These are phyloP conservation scores for Stegodyphus mimosarum DNA, from an alignment of 1,140 invertebrate genomes.

Conservation along the genomic window DNA sequence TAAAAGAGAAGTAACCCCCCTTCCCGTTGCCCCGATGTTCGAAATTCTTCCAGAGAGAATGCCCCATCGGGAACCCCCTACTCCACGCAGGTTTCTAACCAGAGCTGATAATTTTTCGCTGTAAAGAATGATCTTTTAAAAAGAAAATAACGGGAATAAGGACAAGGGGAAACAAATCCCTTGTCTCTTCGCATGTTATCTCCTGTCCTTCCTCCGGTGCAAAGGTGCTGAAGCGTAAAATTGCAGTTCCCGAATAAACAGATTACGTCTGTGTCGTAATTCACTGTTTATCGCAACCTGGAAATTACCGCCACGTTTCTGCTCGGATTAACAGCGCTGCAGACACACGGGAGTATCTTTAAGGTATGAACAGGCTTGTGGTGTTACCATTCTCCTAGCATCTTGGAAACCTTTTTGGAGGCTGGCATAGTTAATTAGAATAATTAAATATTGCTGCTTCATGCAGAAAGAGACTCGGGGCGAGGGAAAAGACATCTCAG, in stretches of 20 bases:
- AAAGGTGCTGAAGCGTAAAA: slow-evolving; percentile 39
- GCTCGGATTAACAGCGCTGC: slow-evolving; percentile 5
- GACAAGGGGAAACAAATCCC: slow-evolving; percentile 34
- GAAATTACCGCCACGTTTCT: slow-evolving; percentile 40
- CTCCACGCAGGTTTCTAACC: neutral
- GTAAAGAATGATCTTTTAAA: slow-evolving; percentile 32
- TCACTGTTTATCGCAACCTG: slow-evolving; percentile 49
- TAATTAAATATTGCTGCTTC: slow-evolving; percentile 44
- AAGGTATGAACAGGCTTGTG: no score
- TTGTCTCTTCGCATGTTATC: slow-evolving; percentile 38
- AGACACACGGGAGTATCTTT: no score
- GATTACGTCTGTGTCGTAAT: slow-evolving; percentile 41
- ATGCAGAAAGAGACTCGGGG: neutral
- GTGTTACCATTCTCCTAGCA: neutral
- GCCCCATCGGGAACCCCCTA: neutral
- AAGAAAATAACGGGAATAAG: slow-evolving; percentile 7
- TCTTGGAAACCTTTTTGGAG: neutral
- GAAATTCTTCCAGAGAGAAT: neutral
- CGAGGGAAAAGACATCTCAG: no score
- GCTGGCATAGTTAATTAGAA: slow-evolving; percentile 19
- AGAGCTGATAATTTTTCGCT: slow-evolving; percentile 36
- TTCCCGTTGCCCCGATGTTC: neutral
- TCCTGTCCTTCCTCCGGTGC: slow-evolving; percentile 6
- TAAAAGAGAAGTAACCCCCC: neutral
- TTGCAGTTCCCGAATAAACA: slow-evolving; percentile 38